These are phyloP conservation scores for Paedocypris micromegethes DNA, from an alignment of 2,797 vertebrate species.

Conservation along the genomic window DNA sequence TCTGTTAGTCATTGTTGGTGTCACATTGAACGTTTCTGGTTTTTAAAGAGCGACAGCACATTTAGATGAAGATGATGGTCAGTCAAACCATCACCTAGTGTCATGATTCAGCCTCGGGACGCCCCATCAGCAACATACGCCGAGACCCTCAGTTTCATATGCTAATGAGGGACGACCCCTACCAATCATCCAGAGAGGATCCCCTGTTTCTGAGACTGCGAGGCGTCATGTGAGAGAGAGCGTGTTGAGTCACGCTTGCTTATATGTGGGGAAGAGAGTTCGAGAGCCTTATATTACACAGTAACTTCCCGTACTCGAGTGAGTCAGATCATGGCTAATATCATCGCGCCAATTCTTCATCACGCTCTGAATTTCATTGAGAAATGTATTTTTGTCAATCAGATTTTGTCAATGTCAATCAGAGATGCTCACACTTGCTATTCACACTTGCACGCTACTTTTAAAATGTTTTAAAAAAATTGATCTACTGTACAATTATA, in stretches of 20 bases:
- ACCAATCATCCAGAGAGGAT: constrained; percentile 68
- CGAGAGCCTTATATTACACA: constrained; percentile 36
- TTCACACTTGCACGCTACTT: too few relatives aligned
- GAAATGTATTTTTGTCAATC: too few relatives aligned
- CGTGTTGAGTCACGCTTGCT: constrained; percentile 64
- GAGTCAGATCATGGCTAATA: constrained; percentile 40
- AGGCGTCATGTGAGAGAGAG: constrained; percentile 41
- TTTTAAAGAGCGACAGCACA: background rate
- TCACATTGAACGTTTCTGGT: background rate
- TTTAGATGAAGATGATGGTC: constrained; percentile 7
- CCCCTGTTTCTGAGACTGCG: constrained; percentile 57
- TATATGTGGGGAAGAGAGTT: constrained; percentile 43
- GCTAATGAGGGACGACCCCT: constrained; percentile 61
- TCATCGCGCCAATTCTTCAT: constrained; percentile 1
- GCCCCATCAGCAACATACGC: constrained; percentile 13
- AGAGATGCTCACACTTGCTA: too few relatives aligned
- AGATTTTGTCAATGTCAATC: too few relatives aligned
- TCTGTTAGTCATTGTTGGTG: background rate
- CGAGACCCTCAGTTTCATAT: constrained; percentile 23
- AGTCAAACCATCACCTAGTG: background rate
- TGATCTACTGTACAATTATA: too few relatives aligned
- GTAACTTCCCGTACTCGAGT: constrained; percentile 44
- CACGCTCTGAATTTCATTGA: background rate
- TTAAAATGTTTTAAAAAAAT: too few relatives aligned
- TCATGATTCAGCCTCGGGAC: constrained; percentile 18